Percentiles rank a stretch among this genome's conserved stretches.
These are phyloP conservation scores for Chaenodraco wilsoni DNA, from an alignment of 2,797 vertebrate species.

Conservation along the genomic window DNA sequence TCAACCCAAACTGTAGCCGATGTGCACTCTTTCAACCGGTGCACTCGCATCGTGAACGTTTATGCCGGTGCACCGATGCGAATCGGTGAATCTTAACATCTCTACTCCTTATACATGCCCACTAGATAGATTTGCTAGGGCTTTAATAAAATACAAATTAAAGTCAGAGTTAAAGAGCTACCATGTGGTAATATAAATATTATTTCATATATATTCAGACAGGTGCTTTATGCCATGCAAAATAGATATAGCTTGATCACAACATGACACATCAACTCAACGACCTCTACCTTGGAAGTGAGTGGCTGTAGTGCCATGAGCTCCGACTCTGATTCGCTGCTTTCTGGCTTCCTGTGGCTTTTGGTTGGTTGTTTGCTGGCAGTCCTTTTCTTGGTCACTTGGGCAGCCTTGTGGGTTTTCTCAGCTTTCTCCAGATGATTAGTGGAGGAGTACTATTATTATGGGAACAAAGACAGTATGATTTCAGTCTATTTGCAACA, in stretches of 20 bases:
- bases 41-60: too few species aligned
- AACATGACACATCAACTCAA: not conserved
- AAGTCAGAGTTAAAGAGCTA: not conserved
- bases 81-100: too few species aligned
- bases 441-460: conserved; percentile 33
- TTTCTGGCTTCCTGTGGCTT: conserved; percentile 81
- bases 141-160: not conserved
- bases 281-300: conserved; percentile 53
- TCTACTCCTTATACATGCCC: not conserved
- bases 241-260: not conserved
- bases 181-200: not conserved
- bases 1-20: too few species aligned
- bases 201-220: not conserved
- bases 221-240: not conserved
- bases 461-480: conserved; percentile 4
- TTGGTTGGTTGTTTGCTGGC: conserved; percentile 60
- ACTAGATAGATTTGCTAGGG: not conserved
- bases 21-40: too few species aligned
- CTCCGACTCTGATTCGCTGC: conserved; percentile 50
- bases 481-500: not conserved
- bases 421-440: conserved; percentile 39
- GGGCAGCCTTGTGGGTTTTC: conserved; percentile 12
- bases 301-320: conserved; percentile 28
- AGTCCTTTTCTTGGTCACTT: conserved; percentile 40
- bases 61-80: too few species aligned